These are phyloP conservation scores for Didymodactylos carnosus DNA, from an alignment of 2,888 invertebrate genomes.

Conservation along the genomic window DNA sequence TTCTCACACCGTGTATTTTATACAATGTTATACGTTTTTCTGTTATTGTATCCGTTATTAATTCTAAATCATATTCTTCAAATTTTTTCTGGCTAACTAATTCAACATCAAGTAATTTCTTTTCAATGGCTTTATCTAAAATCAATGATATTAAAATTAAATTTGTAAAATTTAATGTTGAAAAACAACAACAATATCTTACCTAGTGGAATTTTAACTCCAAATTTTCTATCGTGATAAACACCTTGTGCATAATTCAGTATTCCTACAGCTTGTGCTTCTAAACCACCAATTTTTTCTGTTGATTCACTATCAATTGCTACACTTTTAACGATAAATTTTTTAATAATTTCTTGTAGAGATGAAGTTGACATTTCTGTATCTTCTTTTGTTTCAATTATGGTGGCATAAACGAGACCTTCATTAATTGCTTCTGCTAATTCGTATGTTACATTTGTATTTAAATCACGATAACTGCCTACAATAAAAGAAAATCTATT, in stretches of 20 bases:
- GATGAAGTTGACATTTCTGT: slow-evolving; percentile 7
- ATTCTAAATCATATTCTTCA: slow-evolving; percentile 13
- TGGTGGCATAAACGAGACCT: slow-evolving; percentile 13
- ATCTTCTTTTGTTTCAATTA: slow-evolving; percentile 10
- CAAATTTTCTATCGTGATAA: slow-evolving; percentile 11
- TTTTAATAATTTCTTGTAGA: slow-evolving; percentile 2
- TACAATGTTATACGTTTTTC: slow-evolving; percentile 9
- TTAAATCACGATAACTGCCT: slow-evolving; percentile 9
- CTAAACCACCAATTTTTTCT: slow-evolving; percentile 9
- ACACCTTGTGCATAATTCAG: slow-evolving; percentile 14
- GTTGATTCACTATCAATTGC: slow-evolving; percentile 6
- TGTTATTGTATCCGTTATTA: slow-evolving; percentile 11
- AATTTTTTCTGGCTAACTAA: not conserved
- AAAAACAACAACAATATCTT: not conserved
- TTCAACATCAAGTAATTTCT: slow-evolving; percentile 6
- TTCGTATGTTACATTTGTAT: slow-evolving; percentile 9
- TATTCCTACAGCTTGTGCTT: slow-evolving; percentile 14
- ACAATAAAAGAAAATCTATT: not conserved
- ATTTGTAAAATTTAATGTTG: not conserved
- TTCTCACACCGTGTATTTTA: slow-evolving; percentile 2
- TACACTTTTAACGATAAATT: slow-evolving; percentile 13
- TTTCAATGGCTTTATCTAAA: slow-evolving; percentile 5
- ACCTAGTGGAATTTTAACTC: not conserved
- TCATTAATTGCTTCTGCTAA: slow-evolving; percentile 14
- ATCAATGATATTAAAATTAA: not conserved